phyloP scores from a whole-genome alignment of 2,888 invertebrate genomes.

The Chloroclystis v-ata region DNA sequence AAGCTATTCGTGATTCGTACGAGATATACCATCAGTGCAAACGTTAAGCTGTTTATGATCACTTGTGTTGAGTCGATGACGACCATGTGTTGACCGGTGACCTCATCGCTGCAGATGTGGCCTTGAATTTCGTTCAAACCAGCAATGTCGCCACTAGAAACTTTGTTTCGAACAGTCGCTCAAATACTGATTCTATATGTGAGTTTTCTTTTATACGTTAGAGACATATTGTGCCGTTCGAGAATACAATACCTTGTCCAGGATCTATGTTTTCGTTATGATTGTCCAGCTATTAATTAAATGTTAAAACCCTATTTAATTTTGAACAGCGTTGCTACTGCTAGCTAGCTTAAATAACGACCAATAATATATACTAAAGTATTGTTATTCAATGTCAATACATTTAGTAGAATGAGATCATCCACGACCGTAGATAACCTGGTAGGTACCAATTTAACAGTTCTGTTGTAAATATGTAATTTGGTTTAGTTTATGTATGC shows the following conservation, averaged over 20 bases:
- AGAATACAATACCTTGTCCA: slow-evolving; percentile 7
- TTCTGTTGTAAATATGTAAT: too few species aligned
- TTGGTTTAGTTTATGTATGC: too few species aligned
- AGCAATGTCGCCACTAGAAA: slow-evolving; percentile 32
- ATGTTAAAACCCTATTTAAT: too few species aligned
- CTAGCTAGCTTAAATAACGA: too few species aligned
- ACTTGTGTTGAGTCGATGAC: slow-evolving; percentile 43
- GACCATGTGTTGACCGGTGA: slow-evolving; percentile 39
- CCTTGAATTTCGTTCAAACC: slow-evolving; percentile 18
- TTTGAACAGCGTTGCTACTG: slow-evolving; percentile 21
- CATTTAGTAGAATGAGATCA: slow-evolving; percentile 20
- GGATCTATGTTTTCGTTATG: slow-evolving; percentile 23
- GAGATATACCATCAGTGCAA: slow-evolving; percentile 34
- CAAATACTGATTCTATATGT: slow-evolving; percentile 39
- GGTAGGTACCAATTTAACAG: too few species aligned
- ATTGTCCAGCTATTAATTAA: too few species aligned
- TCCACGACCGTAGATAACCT: slow-evolving; percentile 2
- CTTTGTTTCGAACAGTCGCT: slow-evolving; percentile 33
- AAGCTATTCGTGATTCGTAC: slow-evolving; percentile 21
- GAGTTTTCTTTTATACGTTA: slow-evolving; percentile 32
- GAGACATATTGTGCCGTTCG: slow-evolving; percentile 10
- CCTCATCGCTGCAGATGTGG: slow-evolving; percentile 36
- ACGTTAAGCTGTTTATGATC: slow-evolving; percentile 43
- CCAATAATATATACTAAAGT: slow-evolving; percentile 7
- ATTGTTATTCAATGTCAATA: slow-evolving; percentile 23